Conservation (phyloP, 2,888 invertebrate genomes). For the Ectemnius lituratus region DNA sequence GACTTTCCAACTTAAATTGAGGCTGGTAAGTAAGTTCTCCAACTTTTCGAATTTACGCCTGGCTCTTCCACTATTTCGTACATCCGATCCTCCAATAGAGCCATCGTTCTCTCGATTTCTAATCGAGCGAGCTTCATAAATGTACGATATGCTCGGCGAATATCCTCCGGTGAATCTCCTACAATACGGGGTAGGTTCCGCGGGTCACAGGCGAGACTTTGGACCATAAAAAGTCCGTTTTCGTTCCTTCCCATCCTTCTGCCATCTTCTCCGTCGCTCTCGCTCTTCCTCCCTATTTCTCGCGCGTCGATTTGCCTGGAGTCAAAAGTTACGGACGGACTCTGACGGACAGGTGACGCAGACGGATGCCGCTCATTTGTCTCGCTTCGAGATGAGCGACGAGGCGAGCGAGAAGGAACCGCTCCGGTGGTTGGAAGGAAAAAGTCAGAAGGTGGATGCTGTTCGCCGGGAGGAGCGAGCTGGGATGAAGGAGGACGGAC, state of each 20-base stretch:
- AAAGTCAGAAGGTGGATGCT: constrained; percentile 39
- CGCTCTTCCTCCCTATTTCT: constrained; percentile 21
- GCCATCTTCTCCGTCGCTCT: no score
- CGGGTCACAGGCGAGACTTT: constrained; percentile 51
- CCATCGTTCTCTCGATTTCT: no score
- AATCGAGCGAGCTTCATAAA: no score
- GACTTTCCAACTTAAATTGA: no score
- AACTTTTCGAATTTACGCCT: no score
- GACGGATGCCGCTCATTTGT: constrained; percentile 78
- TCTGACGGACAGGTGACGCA: constrained; percentile 77
- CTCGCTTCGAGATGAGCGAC: constrained; percentile 75
- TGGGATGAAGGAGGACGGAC: constrained; percentile 57
- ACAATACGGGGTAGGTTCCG: constrained; percentile 35
- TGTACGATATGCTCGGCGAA: no score
- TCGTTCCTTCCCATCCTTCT: constrained; percentile 32
- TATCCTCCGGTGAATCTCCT: no score
- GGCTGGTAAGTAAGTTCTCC: no score
- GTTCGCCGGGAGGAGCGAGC: constrained; percentile 41
- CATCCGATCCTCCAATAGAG: no score
- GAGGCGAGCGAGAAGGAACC: constrained; percentile 56
- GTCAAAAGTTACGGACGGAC: constrained; percentile 72
- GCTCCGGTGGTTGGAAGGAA: constrained; percentile 21
- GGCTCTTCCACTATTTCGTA: no score
- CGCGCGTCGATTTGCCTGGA: constrained; percentile 61
- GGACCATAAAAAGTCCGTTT: constrained; percentile 54